Percentiles rank a stretch among this genome's conserved stretches.
Evolutionary conservation across 2,888 invertebrate genomes (phyloP).

Genomic region (Sabatieria punctata): DNA sequence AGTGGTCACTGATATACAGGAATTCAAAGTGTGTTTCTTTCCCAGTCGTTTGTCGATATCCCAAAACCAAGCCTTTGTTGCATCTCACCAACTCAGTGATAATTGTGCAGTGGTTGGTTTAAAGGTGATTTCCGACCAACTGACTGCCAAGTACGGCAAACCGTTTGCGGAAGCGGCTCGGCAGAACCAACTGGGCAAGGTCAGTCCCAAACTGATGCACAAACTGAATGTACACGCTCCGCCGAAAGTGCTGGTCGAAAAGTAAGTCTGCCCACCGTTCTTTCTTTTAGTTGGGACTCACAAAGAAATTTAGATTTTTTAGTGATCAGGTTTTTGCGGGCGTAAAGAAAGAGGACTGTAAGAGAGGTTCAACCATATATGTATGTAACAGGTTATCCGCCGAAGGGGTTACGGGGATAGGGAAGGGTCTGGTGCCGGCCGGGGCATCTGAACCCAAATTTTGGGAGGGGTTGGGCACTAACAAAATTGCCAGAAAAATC

Average conservation of each 20-base stretch:
- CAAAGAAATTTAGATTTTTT: no score
- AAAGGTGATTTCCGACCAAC: constrained; percentile 62
- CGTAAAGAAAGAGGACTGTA: no score
- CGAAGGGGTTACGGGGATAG: no score
- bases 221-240: constrained; percentile 87
- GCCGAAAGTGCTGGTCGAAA: constrained; percentile 80
- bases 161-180: constrained; percentile 75
- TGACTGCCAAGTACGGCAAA: constrained; percentile 79
- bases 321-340: no score
- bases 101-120: no score
- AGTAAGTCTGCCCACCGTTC: constrained; percentile 38
- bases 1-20: constrained; percentile 43
- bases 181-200: constrained; percentile 57
- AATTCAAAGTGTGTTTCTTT: constrained; percentile 24
- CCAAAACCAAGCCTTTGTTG: constrained; percentile 41
- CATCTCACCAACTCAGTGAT: background rate
- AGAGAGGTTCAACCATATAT: no score
- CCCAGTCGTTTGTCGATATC: background rate
- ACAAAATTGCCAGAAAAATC: no score
- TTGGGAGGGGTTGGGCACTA: no score
- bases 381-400: no score
- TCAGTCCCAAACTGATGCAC: constrained; percentile 76
- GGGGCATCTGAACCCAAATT: no score
- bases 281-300: no score
- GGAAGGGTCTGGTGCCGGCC: no score